Conservation (phyloP, 2,888 invertebrate species). For the Luffia ferchaultella region DNA sequence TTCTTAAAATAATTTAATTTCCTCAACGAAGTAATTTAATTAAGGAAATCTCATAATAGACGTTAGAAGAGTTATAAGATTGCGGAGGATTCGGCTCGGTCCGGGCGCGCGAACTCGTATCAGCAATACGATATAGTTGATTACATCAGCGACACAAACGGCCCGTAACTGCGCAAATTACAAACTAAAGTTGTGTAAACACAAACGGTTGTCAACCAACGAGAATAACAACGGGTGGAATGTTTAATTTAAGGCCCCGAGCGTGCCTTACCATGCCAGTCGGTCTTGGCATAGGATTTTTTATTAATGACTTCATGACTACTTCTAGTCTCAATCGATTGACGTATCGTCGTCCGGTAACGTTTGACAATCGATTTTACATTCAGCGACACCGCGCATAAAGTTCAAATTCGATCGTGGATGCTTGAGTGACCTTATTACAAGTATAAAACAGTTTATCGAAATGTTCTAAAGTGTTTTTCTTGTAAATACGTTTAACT, state of each 20-base stretch:
- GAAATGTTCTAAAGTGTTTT: neutral
- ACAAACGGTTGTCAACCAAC: constrained; percentile 20
- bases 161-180: constrained; percentile 44
- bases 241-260: constrained; percentile 38
- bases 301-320: constrained; percentile 43
- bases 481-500: neutral
- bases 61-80: too few species aligned
- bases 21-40: too few species aligned
- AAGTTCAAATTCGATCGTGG: neutral
- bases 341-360: neutral
- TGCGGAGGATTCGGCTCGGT: too few species aligned
- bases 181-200: constrained; percentile 46
- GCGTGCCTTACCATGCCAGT: constrained; percentile 24
- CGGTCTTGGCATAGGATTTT: constrained; percentile 19
- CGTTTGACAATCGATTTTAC: neutral
- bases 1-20: too few species aligned
- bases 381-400: neutral
- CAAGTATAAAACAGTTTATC: neutral
- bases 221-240: constrained; percentile 36
- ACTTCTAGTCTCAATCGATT: neutral
- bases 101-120: neutral
- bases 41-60: too few species aligned
- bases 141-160: neutral
- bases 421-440: neutral
- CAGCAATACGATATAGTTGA: neutral